These are phyloP conservation scores for Tetheella fluctuosa DNA, from an alignment of 2,888 invertebrate genomes.

Conservation along the genomic window DNA sequence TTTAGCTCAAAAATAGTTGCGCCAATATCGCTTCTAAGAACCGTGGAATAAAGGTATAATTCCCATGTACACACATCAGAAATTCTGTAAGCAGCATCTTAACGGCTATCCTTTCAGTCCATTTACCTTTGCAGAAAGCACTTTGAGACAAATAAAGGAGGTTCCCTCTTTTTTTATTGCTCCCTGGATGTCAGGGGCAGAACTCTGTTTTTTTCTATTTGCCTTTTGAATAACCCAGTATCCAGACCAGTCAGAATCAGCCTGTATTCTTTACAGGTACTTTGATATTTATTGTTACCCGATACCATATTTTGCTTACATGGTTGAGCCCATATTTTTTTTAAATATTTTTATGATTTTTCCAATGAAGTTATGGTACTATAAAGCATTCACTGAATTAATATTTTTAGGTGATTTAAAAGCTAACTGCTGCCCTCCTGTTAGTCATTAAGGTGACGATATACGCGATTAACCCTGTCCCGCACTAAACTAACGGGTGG, in stretches of 20 bases:
- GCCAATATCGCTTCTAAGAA: background rate
- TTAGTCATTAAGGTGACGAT: too few species aligned
- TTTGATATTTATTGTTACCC: background rate
- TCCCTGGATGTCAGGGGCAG: constrained; percentile 30
- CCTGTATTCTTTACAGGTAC: background rate
- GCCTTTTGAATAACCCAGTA: constrained; percentile 17
- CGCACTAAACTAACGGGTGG: too few species aligned
- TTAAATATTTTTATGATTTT: too few species aligned
- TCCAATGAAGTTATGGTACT: too few species aligned
- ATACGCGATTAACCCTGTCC: too few species aligned
- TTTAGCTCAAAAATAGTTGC: background rate
- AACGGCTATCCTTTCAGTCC: constrained; percentile 13
- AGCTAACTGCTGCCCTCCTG: too few species aligned
- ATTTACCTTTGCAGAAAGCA: constrained; percentile 19
- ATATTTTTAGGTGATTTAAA: too few species aligned
- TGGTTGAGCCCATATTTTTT: background rate
- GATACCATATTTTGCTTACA: background rate
- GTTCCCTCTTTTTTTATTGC: constrained; percentile 23
- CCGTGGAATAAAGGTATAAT: constrained; percentile 16
- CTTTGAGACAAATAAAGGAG: constrained; percentile 16
- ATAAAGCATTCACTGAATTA: too few species aligned
- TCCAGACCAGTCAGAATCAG: background rate
- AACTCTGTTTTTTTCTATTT: constrained; percentile 12
- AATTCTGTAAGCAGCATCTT: constrained; percentile 13
- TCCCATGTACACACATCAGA: background rate